phyloP scores from a whole-genome alignment of 2,113 vertebrate genomes.

The Brachirus orientalis region DNA sequence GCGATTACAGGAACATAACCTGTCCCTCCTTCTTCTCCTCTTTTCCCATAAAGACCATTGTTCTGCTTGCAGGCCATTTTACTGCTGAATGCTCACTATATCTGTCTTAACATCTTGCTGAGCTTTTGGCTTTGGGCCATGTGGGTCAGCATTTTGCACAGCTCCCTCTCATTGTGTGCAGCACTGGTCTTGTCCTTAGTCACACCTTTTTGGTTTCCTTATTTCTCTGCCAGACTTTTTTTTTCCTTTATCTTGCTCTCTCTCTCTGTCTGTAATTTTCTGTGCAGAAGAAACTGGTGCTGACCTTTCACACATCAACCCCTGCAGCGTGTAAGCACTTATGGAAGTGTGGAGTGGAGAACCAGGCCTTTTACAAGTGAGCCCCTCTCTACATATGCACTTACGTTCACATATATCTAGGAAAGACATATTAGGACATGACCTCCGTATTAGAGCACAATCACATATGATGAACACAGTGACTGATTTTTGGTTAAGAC shows the following conservation, averaged over 20 bases:
- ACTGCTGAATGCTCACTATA: conserved; percentile 38
- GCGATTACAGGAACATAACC: conserved; percentile 48
- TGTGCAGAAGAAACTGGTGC: conserved; percentile 92
- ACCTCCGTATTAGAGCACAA: no score
- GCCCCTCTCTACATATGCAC: conserved; percentile 51
- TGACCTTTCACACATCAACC: conserved; percentile 97
- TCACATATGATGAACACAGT: no score
- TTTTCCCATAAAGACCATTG: conserved; percentile 30
- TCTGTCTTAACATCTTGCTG: conserved; percentile 39
- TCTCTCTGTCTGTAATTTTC: conserved; percentile 62
- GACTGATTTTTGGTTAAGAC: no score
- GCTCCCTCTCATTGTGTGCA: conserved; percentile 62
- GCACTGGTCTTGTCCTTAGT: conserved; percentile 54
- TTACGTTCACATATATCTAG: conserved; percentile 1
- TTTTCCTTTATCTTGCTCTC: conserved; percentile 26
- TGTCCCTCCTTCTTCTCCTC: conserved; percentile 15
- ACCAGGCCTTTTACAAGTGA: conserved; percentile 99
- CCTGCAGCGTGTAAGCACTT: conserved; percentile 98
- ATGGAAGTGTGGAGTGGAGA: conserved; percentile 98
- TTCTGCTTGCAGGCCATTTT: conserved; percentile 41
- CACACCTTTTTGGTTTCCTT: conserved; percentile 20
- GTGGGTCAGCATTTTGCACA: conserved; percentile 75
- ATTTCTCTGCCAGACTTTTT: conserved; percentile 11
- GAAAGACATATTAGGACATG: background rate
- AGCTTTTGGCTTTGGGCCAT: conserved; percentile 43